Conservation (phyloP, 2,113 vertebrate genomes). For the Myiozetetes cayanensis region DNA sequence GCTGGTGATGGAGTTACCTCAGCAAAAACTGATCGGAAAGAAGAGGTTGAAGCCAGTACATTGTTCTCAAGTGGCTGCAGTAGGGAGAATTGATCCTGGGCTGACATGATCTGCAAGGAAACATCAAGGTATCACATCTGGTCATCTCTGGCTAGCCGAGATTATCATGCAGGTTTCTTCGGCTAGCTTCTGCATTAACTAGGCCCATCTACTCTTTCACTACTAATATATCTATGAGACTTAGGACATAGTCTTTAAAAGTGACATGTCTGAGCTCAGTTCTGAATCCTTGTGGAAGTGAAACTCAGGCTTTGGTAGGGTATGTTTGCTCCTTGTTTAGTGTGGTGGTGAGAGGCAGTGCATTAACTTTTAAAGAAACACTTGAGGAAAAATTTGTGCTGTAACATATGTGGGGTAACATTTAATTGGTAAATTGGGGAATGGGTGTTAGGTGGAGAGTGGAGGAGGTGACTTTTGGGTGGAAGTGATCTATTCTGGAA, state of each 20-base stretch:
- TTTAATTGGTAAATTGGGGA: not conserved
- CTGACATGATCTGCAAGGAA: not conserved
- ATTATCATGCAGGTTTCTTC: not conserved
- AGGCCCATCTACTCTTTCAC: not conserved
- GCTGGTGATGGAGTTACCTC: not conserved
- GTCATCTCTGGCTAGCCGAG: not conserved
- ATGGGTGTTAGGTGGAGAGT: not conserved
- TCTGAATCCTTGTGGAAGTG: not conserved
- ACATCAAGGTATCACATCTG: not conserved
- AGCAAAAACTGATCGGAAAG: not conserved
- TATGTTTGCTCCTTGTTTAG: not conserved
- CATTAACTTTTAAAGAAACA: not conserved
- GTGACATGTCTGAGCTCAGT: not conserved
- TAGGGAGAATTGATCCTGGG: not conserved
- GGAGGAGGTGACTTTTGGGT: not conserved
- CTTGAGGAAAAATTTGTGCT: not conserved
- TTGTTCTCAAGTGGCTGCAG: not conserved
- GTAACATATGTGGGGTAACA: not conserved
- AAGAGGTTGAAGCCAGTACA: not conserved
- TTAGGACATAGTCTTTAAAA: not conserved
- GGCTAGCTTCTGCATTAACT: not conserved
- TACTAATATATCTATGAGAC: not conserved
- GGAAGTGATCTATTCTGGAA: not conserved
- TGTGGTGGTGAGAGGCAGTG: rapidly evolving
- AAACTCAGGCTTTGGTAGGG: not conserved